phyloP scores from a whole-genome alignment of 1,140 invertebrate species.

The Idris sp. region DNA sequence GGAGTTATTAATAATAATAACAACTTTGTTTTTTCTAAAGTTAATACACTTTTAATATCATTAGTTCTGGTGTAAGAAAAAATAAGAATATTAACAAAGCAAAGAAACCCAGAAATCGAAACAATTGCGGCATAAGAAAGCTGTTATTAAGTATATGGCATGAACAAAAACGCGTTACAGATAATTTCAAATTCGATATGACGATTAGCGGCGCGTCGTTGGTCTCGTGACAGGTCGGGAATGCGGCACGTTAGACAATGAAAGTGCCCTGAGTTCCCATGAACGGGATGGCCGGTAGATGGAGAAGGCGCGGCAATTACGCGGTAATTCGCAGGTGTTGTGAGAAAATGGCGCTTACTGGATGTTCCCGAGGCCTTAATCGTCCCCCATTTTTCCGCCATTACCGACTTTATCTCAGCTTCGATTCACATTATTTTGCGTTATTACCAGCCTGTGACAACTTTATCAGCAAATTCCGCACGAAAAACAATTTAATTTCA shows the following conservation, averaged over 20 bases:
- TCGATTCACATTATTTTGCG: constrained; percentile 60
- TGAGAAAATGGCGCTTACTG: constrained; percentile 76
- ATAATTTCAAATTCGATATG: constrained; percentile 75
- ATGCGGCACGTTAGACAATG: constrained; percentile 70
- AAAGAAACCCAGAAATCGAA: no score
- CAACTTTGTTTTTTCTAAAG: no score
- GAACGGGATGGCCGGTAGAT: constrained; percentile 72
- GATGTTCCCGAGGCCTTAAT: constrained; percentile 76
- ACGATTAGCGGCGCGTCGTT: constrained; percentile 68
- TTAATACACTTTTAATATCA: no score
- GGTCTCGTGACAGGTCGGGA: constrained; percentile 60
- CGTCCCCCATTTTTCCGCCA: constrained; percentile 76
- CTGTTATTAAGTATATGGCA: constrained; percentile 23
- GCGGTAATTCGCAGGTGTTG: constrained; percentile 78
- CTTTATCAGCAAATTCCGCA: no score
- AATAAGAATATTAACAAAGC: no score
- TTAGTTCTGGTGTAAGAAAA: no score
- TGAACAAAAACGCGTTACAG: constrained; percentile 50
- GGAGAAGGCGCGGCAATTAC: constrained; percentile 75
- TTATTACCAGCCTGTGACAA: no score
- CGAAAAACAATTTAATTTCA: no score
- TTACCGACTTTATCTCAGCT: constrained; percentile 71
- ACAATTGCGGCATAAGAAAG: constrained; percentile 12
- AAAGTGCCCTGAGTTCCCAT: constrained; percentile 73
- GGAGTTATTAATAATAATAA: no score